Evolutionary conservation across 2,113 vertebrate genomes (phyloP).

Genomic region (Pantherophis guttatus): DNA sequence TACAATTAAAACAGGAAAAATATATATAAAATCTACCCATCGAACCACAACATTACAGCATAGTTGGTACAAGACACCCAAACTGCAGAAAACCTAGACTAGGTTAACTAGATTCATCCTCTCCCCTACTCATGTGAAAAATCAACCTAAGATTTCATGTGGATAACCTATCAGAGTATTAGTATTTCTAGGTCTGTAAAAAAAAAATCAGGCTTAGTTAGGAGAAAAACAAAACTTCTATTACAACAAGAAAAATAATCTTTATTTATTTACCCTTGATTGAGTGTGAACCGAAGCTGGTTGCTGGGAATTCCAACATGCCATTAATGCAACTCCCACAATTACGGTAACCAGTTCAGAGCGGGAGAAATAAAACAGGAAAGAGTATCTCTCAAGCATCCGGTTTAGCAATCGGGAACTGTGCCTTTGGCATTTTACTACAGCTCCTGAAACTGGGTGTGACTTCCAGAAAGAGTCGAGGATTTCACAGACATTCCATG

Average conservation of each 20-base stretch:
- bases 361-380: fast-evolving
- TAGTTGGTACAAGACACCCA: no score
- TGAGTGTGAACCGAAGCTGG: neutral
- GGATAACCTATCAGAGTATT: neutral
- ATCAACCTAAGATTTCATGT: neutral
- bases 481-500: neutral
- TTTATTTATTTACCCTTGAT: neutral
- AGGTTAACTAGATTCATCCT: no score
- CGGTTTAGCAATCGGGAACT: neutral
- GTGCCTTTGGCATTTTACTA: neutral
- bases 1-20: no score
- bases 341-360: neutral
- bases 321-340: neutral
- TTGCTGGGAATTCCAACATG: neutral
- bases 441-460: neutral
- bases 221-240: neutral
- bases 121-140: no score
- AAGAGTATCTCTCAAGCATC: neutral
- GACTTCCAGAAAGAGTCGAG: neutral
- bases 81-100: no score
- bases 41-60: no score
- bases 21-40: no score
- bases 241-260: neutral
- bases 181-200: neutral
- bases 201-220: neutral